Conservation (phyloP, 1,140 invertebrate species). For the Platyscapa corneri region DNA sequence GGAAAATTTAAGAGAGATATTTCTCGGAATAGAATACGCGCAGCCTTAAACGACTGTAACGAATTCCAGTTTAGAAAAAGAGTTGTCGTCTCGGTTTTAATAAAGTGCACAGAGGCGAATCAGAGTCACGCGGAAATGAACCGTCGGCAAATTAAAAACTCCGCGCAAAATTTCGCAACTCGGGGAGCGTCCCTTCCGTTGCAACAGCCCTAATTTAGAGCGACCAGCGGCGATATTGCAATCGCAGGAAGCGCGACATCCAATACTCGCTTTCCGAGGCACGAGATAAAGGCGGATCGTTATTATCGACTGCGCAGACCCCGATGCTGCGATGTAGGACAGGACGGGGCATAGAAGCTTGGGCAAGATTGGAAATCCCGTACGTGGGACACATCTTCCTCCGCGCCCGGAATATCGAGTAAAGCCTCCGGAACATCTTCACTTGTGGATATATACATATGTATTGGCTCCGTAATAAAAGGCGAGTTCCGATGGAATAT, state of each 20-base stretch:
- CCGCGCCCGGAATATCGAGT: constrained; percentile 62
- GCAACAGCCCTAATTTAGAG: background rate
- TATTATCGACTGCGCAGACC: background rate
- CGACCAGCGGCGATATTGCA: background rate
- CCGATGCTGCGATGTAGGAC: no score
- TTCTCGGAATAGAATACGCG: no score
- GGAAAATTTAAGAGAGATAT: no score
- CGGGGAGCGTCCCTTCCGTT: no score
- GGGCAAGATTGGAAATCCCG: constrained; percentile 41
- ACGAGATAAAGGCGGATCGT: background rate
- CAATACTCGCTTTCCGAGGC: background rate
- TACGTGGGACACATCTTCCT: constrained; percentile 50
- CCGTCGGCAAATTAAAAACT: background rate
- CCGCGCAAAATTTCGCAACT: background rate
- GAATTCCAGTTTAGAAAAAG: no score
- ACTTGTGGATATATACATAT: background rate
- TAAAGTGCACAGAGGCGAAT: no score
- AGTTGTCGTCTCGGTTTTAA: no score
- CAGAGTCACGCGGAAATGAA: no score
- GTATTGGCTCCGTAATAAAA: constrained; percentile 10
- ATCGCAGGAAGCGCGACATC: background rate
- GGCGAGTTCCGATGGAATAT: constrained; percentile 49
- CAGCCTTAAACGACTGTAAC: no score
- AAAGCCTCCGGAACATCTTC: constrained; percentile 40
- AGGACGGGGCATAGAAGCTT: background rate